Percentiles rank a stretch among this genome's conserved stretches.
Evolutionary conservation across 92 coral and sea anemone species (phyloP).

Genomic region (Chrysogorgia sp.): DNA sequence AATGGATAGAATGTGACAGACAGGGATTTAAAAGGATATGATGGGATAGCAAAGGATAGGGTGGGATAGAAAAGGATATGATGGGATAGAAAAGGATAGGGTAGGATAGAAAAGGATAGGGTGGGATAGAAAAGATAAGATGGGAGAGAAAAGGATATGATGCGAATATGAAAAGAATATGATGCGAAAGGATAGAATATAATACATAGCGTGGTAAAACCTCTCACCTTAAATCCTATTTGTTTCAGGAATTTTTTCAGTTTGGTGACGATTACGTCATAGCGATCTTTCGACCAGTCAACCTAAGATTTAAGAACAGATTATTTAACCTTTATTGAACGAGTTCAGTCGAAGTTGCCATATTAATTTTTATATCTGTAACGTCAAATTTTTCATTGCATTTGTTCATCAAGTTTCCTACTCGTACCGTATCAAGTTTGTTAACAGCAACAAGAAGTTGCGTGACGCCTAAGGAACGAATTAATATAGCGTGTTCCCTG

Average conservation of each 20-base stretch:
- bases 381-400: neutral
- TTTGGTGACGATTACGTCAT: constrained; percentile 75
- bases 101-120: no score
- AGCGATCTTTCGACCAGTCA: constrained; percentile 86
- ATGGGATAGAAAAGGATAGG: no score
- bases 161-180: no score
- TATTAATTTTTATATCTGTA: neutral
- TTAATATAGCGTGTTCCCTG: constrained; percentile 97
- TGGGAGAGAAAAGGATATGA: no score
- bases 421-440: constrained; percentile 82
- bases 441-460: constrained; percentile 96
- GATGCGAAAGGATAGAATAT: neutral
- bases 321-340: neutral
- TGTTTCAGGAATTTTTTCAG: constrained; percentile 87
- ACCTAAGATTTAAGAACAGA: no score
- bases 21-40: neutral
- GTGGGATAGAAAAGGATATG: no score
- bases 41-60: no score
- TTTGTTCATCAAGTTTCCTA: neutral
- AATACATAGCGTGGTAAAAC: no score
- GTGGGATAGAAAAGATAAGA: no score
- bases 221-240: constrained; percentile 93
- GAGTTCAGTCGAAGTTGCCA: neutral
- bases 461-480: constrained; percentile 94
- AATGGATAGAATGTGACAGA: no score